Evolutionary conservation across 1,140 invertebrate species (phyloP).

Genomic region (Homalodisca vitripennis): DNA sequence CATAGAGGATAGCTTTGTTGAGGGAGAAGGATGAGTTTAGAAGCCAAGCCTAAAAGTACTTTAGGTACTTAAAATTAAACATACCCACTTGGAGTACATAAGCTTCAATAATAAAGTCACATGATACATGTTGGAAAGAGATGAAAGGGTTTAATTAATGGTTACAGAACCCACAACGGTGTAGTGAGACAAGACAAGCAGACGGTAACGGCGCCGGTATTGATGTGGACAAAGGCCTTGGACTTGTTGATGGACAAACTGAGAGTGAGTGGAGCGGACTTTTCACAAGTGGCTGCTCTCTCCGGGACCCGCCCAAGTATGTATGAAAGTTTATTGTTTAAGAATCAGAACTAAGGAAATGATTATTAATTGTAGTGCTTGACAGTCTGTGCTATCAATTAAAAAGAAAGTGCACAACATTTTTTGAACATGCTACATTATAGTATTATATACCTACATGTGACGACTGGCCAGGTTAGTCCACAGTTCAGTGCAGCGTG

Average conservation of each 20-base stretch:
- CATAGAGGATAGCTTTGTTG: not conserved
- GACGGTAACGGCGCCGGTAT: constrained; percentile 74
- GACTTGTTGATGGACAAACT: constrained; percentile 88
- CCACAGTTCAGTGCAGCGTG: too few relatives aligned
- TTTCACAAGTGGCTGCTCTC: constrained; percentile 76
- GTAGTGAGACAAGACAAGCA: constrained; percentile 62
- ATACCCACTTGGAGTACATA: not conserved
- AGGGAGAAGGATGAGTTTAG: not conserved
- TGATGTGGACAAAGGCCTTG: constrained; percentile 95
- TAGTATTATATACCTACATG: too few relatives aligned
- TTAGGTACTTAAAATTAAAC: not conserved
- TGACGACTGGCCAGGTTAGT: too few relatives aligned
- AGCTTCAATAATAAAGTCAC: not conserved
- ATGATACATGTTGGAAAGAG: not conserved
- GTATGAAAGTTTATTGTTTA: too few relatives aligned
- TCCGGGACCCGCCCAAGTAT: too few relatives aligned
- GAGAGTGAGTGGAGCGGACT: constrained; percentile 76
- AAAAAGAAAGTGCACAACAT: too few relatives aligned
- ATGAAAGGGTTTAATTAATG: constrained; percentile 36
- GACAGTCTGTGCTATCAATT: too few relatives aligned
- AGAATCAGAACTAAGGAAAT: too few relatives aligned
- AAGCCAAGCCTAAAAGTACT: not conserved
- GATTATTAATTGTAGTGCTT: too few relatives aligned
- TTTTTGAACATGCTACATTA: too few relatives aligned
- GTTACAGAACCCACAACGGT: constrained; percentile 73